phyloP scores from a whole-genome alignment of 2,888 invertebrate genomes.

The Volucella inflata region DNA sequence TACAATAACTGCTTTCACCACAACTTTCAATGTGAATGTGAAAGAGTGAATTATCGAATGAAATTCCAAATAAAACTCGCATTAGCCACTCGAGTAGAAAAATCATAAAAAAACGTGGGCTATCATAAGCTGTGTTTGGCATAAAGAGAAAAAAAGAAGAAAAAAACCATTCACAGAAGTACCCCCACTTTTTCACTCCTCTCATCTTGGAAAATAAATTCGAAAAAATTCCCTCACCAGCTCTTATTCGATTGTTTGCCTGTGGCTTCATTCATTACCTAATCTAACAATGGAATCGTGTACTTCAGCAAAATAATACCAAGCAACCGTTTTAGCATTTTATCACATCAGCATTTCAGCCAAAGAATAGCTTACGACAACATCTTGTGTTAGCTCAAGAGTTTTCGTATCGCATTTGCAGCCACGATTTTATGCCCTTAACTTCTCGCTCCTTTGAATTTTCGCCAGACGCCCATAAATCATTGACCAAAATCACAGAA shows the following conservation, averaged over 20 bases:
- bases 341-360: too few relatives aligned
- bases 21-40: too few relatives aligned
- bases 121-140: too few relatives aligned
- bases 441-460: constrained; percentile 20
- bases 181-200: too few relatives aligned
- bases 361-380: constrained; percentile 25
- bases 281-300: constrained; percentile 37
- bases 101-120: too few relatives aligned
- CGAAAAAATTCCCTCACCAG: background rate
- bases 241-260: background rate
- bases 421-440: constrained; percentile 30
- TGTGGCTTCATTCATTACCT: constrained; percentile 10
- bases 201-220: background rate
- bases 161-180: background rate
- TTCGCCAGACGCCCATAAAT: constrained; percentile 41
- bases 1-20: too few relatives aligned
- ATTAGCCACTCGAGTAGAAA: too few relatives aligned
- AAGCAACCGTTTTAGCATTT: constrained; percentile 1
- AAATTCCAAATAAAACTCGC: too few relatives aligned
- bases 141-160: background rate
- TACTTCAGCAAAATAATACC: constrained; percentile 26
- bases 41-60: too few relatives aligned
- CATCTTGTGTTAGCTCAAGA: constrained; percentile 25
- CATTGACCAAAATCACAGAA: constrained; percentile 41
- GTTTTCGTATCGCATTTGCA: constrained; percentile 29